Evolutionary conservation across 2,888 invertebrate genomes (phyloP).

Genomic region (Limnephilus rhombicus): DNA sequence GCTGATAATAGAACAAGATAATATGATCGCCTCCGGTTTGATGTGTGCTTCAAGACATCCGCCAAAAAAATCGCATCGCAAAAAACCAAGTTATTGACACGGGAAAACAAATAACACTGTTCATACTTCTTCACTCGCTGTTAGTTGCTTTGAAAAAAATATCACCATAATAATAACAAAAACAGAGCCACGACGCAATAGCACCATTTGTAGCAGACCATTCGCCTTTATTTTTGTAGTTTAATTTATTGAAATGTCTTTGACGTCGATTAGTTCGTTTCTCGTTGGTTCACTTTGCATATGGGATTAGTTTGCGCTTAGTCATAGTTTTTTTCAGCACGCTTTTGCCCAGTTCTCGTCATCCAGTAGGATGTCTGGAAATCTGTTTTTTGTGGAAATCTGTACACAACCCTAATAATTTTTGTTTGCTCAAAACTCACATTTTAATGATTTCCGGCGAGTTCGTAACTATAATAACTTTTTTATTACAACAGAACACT

Average conservation of each 20-base stretch:
- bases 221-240: neutral
- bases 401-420: too few species aligned
- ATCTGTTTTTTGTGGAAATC: neutral
- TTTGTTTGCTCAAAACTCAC: too few species aligned
- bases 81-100: neutral
- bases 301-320: neutral
- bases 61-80: neutral
- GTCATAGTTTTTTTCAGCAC: neutral
- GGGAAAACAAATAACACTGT: neutral
- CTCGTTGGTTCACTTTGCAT: neutral
- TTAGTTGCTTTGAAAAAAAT: neutral
- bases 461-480: too few species aligned
- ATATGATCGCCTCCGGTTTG: neutral
- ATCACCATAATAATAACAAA: neutral
- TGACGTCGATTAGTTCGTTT: neutral
- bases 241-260: neutral
- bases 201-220: neutral
- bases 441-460: too few species aligned
- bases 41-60: neutral
- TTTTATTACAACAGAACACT: too few species aligned
- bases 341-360: too few species aligned
- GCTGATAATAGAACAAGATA: neutral
- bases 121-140: neutral
- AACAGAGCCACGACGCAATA: neutral
- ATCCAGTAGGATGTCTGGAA: too few species aligned